A percentile compares a stretch with the other conserved stretches of the same genome.
Conservation (phyloP, 2,113 vertebrate genomes). For the Carassius gibelio region DNA sequence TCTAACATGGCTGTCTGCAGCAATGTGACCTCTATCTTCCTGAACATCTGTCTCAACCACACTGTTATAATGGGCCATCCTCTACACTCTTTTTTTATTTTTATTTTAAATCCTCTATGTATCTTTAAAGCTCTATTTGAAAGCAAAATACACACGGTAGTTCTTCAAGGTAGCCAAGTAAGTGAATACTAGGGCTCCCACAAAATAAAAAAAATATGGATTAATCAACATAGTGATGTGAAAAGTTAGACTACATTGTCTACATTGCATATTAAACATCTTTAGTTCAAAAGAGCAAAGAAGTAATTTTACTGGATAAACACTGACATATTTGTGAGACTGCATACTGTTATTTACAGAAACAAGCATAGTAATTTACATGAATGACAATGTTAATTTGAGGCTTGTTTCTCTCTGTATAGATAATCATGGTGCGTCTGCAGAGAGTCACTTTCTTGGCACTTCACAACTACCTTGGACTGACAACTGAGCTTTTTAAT, state of each 20-base stretch:
- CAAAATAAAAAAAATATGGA: background rate
- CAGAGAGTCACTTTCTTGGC: conserved; percentile 95
- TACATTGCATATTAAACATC: background rate
- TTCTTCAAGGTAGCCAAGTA: background rate
- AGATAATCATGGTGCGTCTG: conserved; percentile 98
- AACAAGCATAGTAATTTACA: background rate
- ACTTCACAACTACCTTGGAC: conserved; percentile 90
- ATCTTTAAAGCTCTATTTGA: background rate
- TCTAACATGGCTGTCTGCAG: background rate
- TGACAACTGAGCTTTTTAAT: conserved; percentile 94
- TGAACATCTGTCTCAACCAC: conserved; percentile 20
- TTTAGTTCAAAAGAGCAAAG: background rate
- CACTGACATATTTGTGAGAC: background rate
- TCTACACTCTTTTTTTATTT: background rate
- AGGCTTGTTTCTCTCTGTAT: conserved; percentile 47
- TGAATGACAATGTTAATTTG: background rate
- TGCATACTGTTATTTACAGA: background rate
- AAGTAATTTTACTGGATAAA: background rate
- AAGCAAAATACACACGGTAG: background rate
- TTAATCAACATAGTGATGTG: too few species aligned
- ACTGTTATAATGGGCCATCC: background rate
- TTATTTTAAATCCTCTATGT: background rate
- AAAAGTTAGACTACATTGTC: background rate
- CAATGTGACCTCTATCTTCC: background rate
- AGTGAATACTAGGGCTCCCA: background rate